Evolutionary conservation across 2,113 vertebrate species (phyloP), one percentile per base, ranked within the genome.

Genomic region (Bubalus kerabau): DNA sequence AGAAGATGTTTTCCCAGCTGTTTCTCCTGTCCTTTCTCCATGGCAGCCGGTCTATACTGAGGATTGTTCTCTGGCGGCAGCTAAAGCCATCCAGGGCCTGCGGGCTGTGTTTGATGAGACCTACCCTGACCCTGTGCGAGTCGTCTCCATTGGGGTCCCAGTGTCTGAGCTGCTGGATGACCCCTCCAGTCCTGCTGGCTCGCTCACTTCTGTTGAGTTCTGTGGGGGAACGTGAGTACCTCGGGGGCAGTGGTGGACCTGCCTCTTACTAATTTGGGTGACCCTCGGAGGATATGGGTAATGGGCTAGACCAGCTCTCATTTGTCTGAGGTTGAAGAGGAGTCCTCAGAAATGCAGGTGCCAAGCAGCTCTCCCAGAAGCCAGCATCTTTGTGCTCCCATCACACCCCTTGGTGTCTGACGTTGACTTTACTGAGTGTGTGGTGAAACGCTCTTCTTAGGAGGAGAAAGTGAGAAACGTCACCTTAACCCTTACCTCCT

Each of bases 41-140:
- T 28, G 62, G 26, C 98, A 99, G 99, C 93, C 98, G 0, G 99
- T 99, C 11, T 99, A 99, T 0, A 99, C 99, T 93, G 99, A 99
- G 98, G 99, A 99, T 0, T 99, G 99, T 26, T 98, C 99, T 3
- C 99, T 99, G 0, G 99, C 99, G 7, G 98, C 98, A 80, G 99
- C 99, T 46, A 99, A 99, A 98, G 99, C 99, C 54, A 99, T 99
- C 97, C 99, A 99, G 97, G 99, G 99, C 12, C 98, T 99, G 97
- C 99, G 99, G 4, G 99, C 99, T 0, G 99, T 99, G 91, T 99
- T 99, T 90, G 99, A 99, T 0, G 99, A 99, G 98, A 99, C 99
- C 1, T 99, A 99, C 96, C 99, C 99, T 0, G 99, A 99, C 98
- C 99, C 99, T 0, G 99, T 99, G 48, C 99, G 99, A 3, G 99